Percentiles rank a stretch among this genome's conserved stretches.
These are phyloP conservation scores for Orbicella faveolata DNA, from an alignment of 64 coral and sea anemone species.

Conservation along the genomic window DNA sequence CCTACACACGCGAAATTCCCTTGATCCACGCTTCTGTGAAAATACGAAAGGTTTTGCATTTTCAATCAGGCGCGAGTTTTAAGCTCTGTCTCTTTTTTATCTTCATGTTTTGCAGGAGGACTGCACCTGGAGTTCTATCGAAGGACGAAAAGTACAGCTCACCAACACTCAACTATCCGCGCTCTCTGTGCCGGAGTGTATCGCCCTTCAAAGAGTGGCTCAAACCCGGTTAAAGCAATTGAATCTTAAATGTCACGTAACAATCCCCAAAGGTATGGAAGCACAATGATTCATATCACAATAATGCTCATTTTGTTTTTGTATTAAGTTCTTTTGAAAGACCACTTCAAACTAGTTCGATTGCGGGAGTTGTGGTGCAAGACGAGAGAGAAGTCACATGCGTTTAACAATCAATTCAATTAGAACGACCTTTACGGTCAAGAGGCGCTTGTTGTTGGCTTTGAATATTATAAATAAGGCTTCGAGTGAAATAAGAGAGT, in stretches of 20 bases:
- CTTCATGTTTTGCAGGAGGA: slow-evolving; percentile 63
- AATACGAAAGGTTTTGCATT: slow-evolving; percentile 72
- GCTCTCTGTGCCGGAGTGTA: slow-evolving; percentile 72
- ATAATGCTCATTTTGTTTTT: neutral
- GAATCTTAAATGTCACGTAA: slow-evolving; percentile 81
- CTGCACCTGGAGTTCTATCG: slow-evolving; percentile 75
- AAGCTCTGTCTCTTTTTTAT: slow-evolving; percentile 17
- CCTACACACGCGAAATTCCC: neutral
- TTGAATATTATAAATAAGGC: neutral
- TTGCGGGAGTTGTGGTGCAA: slow-evolving; percentile 21
- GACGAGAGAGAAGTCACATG: neutral
- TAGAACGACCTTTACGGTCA: slow-evolving; percentile 13
- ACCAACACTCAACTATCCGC: slow-evolving; percentile 46
- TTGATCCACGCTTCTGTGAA: neutral
- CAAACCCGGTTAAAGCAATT: slow-evolving; percentile 70
- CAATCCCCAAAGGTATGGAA: slow-evolving; percentile 85
- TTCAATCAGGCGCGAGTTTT: slow-evolving; percentile 70
- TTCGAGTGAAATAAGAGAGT: neutral
- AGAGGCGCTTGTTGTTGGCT: neutral
- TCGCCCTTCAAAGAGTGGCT: slow-evolving; percentile 82
- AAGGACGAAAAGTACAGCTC: slow-evolving; percentile 68
- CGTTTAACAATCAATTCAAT: slow-evolving; percentile 28
- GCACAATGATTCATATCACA: neutral
- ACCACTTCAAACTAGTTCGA: slow-evolving; percentile 2
- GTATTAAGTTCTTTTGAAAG: neutral